These are phyloP conservation scores for Acanthopagrus latus DNA, from an alignment of 2,797 vertebrate genomes.

Conservation along the genomic window DNA sequence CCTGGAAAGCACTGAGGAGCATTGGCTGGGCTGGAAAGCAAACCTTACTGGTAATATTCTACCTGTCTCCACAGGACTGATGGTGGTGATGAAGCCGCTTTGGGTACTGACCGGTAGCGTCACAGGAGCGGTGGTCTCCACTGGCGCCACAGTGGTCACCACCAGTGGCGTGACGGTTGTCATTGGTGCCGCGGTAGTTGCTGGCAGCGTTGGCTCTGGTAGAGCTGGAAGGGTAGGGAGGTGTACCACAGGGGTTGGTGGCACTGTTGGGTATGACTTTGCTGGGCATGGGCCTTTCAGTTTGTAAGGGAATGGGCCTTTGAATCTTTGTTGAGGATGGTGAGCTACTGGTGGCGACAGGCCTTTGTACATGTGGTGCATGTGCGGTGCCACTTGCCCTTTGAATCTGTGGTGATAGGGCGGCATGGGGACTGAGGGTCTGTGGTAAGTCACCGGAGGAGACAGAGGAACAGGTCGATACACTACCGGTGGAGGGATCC, in stretches of 20 bases:
- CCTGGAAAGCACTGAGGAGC: slow-evolving; percentile 49
- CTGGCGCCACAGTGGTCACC: slow-evolving; percentile 58
- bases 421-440: slow-evolving; percentile 61
- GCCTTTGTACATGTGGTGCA: slow-evolving; percentile 69
- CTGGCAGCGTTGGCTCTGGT: slow-evolving; percentile 58
- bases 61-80: slow-evolving; percentile 85
- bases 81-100: slow-evolving; percentile 81
- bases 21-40: slow-evolving; percentile 63
- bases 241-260: slow-evolving; percentile 50
- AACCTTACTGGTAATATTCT: slow-evolving; percentile 81
- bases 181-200: slow-evolving; percentile 44
- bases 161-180: slow-evolving; percentile 55
- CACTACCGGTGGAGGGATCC: slow-evolving; percentile 78
- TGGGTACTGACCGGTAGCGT: slow-evolving; percentile 85
- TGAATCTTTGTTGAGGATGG: slow-evolving; percentile 66
- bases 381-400: slow-evolving; percentile 61
- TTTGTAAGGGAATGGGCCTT: slow-evolving; percentile 64
- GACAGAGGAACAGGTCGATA: slow-evolving; percentile 74
- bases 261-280: slow-evolving; percentile 48
- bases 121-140: slow-evolving; percentile 69
- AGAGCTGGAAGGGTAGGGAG: slow-evolving; percentile 47
- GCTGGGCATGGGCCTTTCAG: slow-evolving; percentile 64
- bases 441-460: slow-evolving; percentile 79
- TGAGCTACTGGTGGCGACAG: slow-evolving; percentile 60
- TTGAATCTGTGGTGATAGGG: slow-evolving; percentile 72